A percentile compares a stretch with the other conserved stretches of the same genome.
Evolutionary conservation across 2,888 invertebrate species (phyloP).

Genomic region (Spialia ferax): DNA sequence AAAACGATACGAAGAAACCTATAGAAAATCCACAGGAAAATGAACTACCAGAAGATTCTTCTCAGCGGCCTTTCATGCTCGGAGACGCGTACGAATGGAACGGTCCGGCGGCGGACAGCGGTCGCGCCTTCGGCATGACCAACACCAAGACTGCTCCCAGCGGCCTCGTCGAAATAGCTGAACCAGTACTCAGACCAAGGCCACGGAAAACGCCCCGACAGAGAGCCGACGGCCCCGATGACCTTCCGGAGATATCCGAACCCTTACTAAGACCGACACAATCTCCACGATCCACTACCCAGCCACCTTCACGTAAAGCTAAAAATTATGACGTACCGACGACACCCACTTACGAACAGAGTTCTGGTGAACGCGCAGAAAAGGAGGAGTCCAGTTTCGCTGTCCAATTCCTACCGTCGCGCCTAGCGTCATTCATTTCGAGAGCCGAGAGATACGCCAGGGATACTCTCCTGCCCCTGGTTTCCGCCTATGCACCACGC

Average conservation of each 20-base stretch:
- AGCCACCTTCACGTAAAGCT: slow-evolving; percentile 66
- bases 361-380: slow-evolving; percentile 65
- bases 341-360: slow-evolving; percentile 65
- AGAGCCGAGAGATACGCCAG: slow-evolving; percentile 94
- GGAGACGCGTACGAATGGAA: slow-evolving; percentile 84
- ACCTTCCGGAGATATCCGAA: slow-evolving; percentile 88
- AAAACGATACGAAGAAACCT: slow-evolving; percentile 62
- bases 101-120: slow-evolving; percentile 78
- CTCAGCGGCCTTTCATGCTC: slow-evolving; percentile 69
- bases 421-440: slow-evolving; percentile 92
- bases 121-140: slow-evolving; percentile 88
- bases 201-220: slow-evolving; percentile 85
- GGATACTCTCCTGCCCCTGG: slow-evolving; percentile 91
- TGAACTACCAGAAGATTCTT: slow-evolving; percentile 74
- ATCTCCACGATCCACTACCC: slow-evolving; percentile 65
- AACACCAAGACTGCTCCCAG: slow-evolving; percentile 76
- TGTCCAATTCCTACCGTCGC: slow-evolving; percentile 93
- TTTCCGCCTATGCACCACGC: slow-evolving; percentile 92
- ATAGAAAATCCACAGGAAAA: slow-evolving; percentile 71
- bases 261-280: slow-evolving; percentile 86
- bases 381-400: slow-evolving; percentile 83
- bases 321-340: slow-evolving; percentile 79
- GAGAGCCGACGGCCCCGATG: slow-evolving; percentile 77
- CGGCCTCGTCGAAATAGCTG: slow-evolving; percentile 89
- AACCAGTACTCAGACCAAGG: slow-evolving; percentile 90